Evolutionary conservation across 2,797 vertebrate species (phyloP).

Genomic region (Schizopygopsis malacanthus): DNA sequence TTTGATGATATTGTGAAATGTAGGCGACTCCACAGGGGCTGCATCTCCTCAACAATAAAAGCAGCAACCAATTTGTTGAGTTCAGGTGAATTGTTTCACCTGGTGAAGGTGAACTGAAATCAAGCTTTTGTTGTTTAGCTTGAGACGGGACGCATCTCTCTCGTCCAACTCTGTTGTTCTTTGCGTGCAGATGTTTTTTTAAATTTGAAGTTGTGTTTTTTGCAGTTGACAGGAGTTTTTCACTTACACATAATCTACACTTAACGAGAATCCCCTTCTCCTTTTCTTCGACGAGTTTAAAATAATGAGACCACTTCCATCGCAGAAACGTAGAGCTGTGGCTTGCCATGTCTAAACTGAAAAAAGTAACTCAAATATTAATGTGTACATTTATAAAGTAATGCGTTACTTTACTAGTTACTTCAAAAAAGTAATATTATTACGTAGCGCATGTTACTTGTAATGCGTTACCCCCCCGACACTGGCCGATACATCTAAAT

Average conservation of each 20-base stretch:
- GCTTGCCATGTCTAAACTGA: neutral
- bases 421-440: neutral
- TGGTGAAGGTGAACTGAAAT: conserved; percentile 13
- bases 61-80: conserved; percentile 24
- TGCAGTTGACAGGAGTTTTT: too few species aligned
- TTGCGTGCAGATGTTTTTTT: too few species aligned
- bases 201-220: too few species aligned
- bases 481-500: too few species aligned
- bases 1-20: neutral
- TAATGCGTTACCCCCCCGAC: too few species aligned
- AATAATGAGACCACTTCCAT: neutral
- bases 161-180: neutral
- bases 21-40: too few species aligned
- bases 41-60: neutral
- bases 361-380: neutral
- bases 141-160: neutral
- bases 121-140: conserved; percentile 19
- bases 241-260: neutral
- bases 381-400: neutral
- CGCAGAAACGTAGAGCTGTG: too few species aligned
- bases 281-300: neutral
- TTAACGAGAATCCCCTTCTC: neutral
- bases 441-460: too few species aligned
- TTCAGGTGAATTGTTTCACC: conserved; percentile 17
- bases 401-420: neutral